Percentiles rank a stretch among this genome's conserved stretches.
Evolutionary conservation across 2,888 invertebrate genomes (phyloP).

Genomic region (Saturnia pavonia): DNA sequence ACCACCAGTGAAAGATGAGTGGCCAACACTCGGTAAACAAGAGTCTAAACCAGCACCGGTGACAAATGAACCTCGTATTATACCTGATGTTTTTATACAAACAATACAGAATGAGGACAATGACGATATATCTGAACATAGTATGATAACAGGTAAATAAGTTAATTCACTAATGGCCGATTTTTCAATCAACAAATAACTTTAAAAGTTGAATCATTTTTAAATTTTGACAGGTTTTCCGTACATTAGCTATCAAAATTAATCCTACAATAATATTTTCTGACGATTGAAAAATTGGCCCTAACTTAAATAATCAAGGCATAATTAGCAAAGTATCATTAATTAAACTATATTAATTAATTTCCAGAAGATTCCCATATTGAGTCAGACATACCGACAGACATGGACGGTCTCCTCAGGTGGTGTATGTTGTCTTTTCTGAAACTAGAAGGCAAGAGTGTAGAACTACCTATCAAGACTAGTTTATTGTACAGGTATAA

Average conservation of each 20-base stretch:
- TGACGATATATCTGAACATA: constrained; percentile 32
- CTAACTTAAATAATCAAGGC: too few species aligned
- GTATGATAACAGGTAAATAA: constrained; percentile 35
- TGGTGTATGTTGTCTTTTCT: constrained; percentile 91
- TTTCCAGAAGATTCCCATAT: constrained; percentile 43
- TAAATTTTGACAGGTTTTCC: too few species aligned
- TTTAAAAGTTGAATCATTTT: too few species aligned
- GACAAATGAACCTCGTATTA: constrained; percentile 45
- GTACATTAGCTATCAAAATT: too few species aligned
- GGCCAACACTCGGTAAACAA: constrained; percentile 58
- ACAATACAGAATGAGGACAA: constrained; percentile 6
- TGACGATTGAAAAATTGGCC: too few species aligned
- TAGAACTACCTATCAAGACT: constrained; percentile 89
- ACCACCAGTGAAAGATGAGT: constrained; percentile 53
- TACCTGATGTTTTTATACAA: constrained; percentile 31
- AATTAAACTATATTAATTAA: too few species aligned
- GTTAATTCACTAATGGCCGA: too few species aligned
- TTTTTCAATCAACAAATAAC: too few species aligned
- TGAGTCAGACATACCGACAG: constrained; percentile 55
- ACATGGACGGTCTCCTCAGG: constrained; percentile 88
- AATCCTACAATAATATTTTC: too few species aligned
- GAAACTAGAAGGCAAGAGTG: constrained; percentile 86
- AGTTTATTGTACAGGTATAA: constrained; percentile 89
- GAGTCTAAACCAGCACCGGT: constrained; percentile 25
- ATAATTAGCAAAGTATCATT: too few species aligned